A percentile compares a stretch with the other conserved stretches of the same genome.
Conservation (phyloP, 2,113 vertebrate genomes). For the Chionodraco myersi region DNA sequence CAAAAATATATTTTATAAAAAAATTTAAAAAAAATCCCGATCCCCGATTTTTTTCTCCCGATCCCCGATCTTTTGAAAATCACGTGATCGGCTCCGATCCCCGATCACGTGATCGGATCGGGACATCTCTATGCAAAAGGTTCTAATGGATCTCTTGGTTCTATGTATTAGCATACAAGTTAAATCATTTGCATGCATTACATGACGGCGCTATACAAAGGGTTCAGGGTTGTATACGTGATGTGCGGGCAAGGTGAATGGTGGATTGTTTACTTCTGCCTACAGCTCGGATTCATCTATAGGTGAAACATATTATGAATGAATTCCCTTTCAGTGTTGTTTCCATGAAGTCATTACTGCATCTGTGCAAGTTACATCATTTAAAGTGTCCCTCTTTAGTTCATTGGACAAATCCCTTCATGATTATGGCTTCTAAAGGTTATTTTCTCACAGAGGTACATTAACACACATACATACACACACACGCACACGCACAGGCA, state of each 20-base stretch:
- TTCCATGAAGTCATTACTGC: conserved; percentile 11
- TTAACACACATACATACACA: conserved; percentile 11
- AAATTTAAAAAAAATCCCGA: no score
- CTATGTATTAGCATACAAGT: not conserved
- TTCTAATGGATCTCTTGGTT: not conserved
- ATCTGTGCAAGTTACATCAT: conserved; percentile 8
- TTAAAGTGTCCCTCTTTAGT: not conserved
- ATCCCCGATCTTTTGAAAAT: no score
- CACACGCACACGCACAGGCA: conserved; percentile 15
- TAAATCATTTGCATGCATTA: not conserved
- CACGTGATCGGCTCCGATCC: no score
- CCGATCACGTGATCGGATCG: no score
- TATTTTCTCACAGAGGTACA: conserved; percentile 11
- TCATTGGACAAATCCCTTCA: conserved; percentile 33
- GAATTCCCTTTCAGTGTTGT: conserved; percentile 1
- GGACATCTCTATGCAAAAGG: no score
- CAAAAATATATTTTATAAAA: no score
- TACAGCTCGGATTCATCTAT: not conserved
- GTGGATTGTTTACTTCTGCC: not conserved
- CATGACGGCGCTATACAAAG: not conserved
- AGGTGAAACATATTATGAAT: conserved; percentile 6
- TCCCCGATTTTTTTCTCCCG: no score
- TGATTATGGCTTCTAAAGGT: conserved; percentile 25
- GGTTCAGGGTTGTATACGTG: not conserved
- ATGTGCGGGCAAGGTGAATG: not conserved